Evolutionary conservation across 2,113 vertebrate genomes (phyloP), one percentile per base, ranked within the genome.

Genomic region (Harpagus bidentatus): DNA sequence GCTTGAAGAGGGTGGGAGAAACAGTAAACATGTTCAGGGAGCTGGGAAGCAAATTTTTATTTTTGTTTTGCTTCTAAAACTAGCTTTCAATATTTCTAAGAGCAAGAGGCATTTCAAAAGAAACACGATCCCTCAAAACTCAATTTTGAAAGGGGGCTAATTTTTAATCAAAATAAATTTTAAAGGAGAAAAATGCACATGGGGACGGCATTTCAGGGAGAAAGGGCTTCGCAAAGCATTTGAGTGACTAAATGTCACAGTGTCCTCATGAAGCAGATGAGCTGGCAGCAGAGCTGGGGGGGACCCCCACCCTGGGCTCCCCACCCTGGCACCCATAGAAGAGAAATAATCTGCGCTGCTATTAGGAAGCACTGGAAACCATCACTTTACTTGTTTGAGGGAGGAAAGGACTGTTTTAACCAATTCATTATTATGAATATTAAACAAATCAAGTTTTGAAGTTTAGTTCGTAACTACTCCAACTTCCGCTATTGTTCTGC

Each of bases 81-180:
- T n/a, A 43, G 72, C n/a, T 77, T 94, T 65, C 29, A 87, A 13
- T 80, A 50, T 82, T 73, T 90, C 62, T 29, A 45, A 90, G 53
- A 52, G 43, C 56, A 22, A 71, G 69, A 93, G 34, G 38, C 26
- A 53, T 80, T 82, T 65, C 40, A 61, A 50, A 80, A 85, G 79
- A 28, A 88, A 55, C 29, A 28, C 1, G 1, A 62, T 8, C 67
- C 53, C 79, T 50, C 3, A 0, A 81, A 87, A 65, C 6, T 4
- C 10, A 9, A 5, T 71, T 90, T 91, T 21, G 53, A 63, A 58
- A 82, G 53, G 15, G 26, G 40, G 40, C 28, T 82, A 7, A 25
- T 69, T 85, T 87, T 66, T 62, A 84, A 89, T 50, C 28, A 82
- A 95, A 94, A 92, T 63, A 79, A 86, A 92, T 93, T 81, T 70